Evolutionary conservation across 2,888 invertebrate genomes (phyloP).

Genomic region (Melanostoma mellinum): DNA sequence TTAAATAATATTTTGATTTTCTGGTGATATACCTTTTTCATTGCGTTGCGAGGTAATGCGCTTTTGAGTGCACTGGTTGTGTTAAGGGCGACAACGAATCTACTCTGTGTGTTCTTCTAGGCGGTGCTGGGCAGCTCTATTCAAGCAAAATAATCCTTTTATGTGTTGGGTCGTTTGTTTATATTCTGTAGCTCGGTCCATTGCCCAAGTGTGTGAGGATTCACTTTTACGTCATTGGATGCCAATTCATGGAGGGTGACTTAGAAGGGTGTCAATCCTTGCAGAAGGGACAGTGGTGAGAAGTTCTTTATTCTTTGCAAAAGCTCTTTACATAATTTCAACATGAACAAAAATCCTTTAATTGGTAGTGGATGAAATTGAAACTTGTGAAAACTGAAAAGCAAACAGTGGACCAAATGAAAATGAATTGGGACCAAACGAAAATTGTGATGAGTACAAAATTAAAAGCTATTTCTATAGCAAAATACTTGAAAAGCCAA

Average conservation of each 20-base stretch:
- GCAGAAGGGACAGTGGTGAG: constrained; percentile 58
- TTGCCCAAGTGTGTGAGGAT: constrained; percentile 57
- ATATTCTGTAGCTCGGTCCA: constrained; percentile 42
- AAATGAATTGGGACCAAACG: too few species aligned
- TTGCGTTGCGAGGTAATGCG: constrained; percentile 54
- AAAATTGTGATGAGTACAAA: too few species aligned
- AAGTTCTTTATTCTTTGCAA: constrained; percentile 47
- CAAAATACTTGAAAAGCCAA: too few species aligned
- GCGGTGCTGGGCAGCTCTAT: constrained; percentile 46
- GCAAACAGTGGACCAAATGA: too few species aligned
- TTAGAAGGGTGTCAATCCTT: constrained; percentile 31
- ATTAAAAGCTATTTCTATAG: too few species aligned
- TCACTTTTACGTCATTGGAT: constrained; percentile 61
- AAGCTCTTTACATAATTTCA: constrained; percentile 39
- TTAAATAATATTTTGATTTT: neutral
- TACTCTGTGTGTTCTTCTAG: constrained; percentile 36
- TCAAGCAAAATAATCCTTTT: constrained; percentile 55
- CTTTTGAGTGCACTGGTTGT: constrained; percentile 55
- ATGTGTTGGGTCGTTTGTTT: constrained; percentile 68
- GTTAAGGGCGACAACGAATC: constrained; percentile 30
- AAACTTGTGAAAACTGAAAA: too few species aligned
- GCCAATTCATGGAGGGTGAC: constrained; percentile 12
- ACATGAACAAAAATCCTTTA: neutral
- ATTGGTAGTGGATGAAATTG: too few species aligned
- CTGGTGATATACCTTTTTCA: constrained; percentile 56